Conservation (phyloP, 2,113 vertebrate genomes). For the Rhodinocichla rosea region DNA sequence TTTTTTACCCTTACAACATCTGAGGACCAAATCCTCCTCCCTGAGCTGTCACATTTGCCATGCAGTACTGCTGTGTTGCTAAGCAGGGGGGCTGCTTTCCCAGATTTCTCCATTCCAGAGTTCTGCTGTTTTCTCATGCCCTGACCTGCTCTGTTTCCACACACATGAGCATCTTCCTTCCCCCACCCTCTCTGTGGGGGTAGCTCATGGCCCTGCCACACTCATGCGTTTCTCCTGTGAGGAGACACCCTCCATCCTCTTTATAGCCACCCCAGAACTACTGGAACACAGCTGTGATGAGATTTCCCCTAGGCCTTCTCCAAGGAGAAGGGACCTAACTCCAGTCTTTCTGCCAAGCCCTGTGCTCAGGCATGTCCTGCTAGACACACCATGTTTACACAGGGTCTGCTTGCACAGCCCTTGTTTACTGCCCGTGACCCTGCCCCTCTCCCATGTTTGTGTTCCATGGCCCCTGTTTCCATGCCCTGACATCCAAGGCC, state of each 20-base stretch:
- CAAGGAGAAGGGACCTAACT: background rate
- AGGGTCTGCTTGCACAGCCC: background rate
- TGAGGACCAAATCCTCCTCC: background rate
- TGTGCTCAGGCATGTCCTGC: background rate
- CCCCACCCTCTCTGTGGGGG: background rate
- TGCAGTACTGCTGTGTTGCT: background rate
- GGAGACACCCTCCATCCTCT: background rate
- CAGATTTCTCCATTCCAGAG: background rate
- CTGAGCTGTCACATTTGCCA: background rate
- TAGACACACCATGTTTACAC: background rate
- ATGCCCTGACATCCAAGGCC: background rate
- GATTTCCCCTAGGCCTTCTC: background rate
- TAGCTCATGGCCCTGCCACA: background rate
- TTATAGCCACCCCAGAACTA: background rate
- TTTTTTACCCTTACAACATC: background rate
- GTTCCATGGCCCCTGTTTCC: background rate
- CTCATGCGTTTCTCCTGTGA: background rate
- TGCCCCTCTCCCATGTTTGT: background rate
- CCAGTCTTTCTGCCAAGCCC: background rate
- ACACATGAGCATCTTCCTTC: background rate
- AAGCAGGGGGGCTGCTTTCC: background rate
- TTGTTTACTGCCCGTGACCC: background rate
- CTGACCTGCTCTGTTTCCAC: background rate
- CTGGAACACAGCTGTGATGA: background rate
- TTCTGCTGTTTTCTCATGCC: background rate